Base-by-base conservation (phyloP, 2,888 invertebrate genomes). In the Antitype chi region DNA sequence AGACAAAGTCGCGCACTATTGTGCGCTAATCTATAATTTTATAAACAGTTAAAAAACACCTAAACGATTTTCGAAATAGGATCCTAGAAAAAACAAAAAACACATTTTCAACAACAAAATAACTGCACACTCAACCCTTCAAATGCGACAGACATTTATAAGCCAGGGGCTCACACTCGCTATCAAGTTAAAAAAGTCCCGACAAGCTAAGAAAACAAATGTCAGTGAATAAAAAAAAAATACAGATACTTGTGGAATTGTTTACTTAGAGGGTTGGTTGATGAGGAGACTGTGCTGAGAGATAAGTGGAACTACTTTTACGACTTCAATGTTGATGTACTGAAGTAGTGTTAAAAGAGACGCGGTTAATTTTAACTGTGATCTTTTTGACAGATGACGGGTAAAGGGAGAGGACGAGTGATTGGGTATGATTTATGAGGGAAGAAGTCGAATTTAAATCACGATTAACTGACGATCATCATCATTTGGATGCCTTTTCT, bases 211-310 rank as follows among this genome's bases (percentile, higher is more conserved):
- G 64, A 69, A 70, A 81, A 80, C 70, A 80, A 86, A 78, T 43
- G 57, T 64, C 38, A 57, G 59, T 55, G 59, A 69, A 74, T n/a
- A n/a, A 86, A 81, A 84, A 74, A 82, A 68, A 83, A 76, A 82
- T 70, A 76, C 49, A 71, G 57, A 78, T 75, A 75, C 78, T 70
- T 70, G 59, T 59, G 70, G 70, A 75, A 72, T 78, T 89, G 84
- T 85, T 87, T 89, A 73, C 73, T 80, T 81, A 83, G 72, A 85
- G 81, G 82, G 78, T 70, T 53, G 66, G 59, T 70, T 86, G 80
- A 90, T 89, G 87, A 81, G 68, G 80, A 66, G 66, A 70, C 52
- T 71, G 75, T 81, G 87, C 70, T 87, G 86, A 90, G 76, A 83
- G 83, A 69, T 82, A 76, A 87, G 88, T 84, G 85, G 75, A 59